phyloP scores from a whole-genome alignment of 2,113 vertebrate species.

The Lycocorax pyrrhopterus region DNA sequence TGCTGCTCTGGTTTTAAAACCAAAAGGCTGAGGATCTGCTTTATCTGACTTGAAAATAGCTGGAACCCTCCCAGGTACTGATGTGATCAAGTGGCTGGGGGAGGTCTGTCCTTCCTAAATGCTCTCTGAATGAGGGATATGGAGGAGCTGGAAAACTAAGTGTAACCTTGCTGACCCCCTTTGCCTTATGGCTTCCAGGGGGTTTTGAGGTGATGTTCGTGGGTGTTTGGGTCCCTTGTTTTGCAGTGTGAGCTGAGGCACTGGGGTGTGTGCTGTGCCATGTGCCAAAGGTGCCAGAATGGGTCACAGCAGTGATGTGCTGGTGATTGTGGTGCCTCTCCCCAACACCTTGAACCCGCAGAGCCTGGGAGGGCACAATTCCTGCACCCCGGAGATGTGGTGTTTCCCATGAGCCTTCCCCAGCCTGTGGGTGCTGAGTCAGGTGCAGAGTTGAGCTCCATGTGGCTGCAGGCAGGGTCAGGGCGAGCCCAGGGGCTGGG shows the following conservation, averaged over 20 bases:
- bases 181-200: not conserved
- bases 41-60: not conserved
- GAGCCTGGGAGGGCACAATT: not conserved
- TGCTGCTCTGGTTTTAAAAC: not conserved
- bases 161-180: not conserved
- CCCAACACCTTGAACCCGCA: not conserved
- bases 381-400: not conserved
- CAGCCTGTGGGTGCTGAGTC: not conserved
- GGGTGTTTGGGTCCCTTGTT: not conserved
- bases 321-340: not conserved
- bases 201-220: accelerated
- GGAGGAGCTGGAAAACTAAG: not conserved
- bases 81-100: accelerated
- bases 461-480: not conserved
- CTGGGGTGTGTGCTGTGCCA: not conserved
- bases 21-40: not conserved
- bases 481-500: not conserved
- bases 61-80: not conserved
- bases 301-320: not conserved
- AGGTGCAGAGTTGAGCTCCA: not conserved
- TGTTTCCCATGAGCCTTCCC: not conserved
- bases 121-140: not conserved
- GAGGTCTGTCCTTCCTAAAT: not conserved
- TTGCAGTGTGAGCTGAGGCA: not conserved
- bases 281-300: accelerated